A percentile compares a stretch with the other conserved stretches of the same genome.
Evolutionary conservation across 2,113 vertebrate species (phyloP).

Genomic region (Choloepus hoffmanni): DNA sequence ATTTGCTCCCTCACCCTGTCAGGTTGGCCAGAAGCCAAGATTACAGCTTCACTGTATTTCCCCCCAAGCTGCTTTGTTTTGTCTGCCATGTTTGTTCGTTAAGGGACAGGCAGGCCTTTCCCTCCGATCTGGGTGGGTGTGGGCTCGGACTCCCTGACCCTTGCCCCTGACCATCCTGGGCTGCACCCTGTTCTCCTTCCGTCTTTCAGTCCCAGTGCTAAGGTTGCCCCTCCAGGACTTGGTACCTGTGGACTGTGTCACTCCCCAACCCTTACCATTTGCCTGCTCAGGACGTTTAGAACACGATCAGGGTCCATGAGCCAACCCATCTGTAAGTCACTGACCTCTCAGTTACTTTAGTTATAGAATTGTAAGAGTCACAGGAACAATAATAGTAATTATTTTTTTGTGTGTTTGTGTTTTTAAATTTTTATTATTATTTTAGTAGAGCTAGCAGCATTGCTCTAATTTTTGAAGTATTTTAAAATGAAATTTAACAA

Average conservation of each 20-base stretch:
- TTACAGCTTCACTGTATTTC: not conserved
- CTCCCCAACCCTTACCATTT: not conserved
- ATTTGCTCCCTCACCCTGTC: not conserved
- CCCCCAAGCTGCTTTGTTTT: not conserved
- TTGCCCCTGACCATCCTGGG: not conserved
- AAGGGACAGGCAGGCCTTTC: conserved; percentile 14
- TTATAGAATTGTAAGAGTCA: not conserved
- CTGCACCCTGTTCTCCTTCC: not conserved
- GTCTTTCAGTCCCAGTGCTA: not conserved
- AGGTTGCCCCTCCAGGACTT: not conserved
- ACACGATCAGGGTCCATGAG: not conserved
- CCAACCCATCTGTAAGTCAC: not conserved
- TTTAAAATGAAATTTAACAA: conserved; percentile 50
- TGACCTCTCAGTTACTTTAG: not conserved
- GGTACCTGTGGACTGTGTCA: not conserved
- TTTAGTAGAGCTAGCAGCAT: conserved; percentile 11
- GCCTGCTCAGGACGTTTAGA: not conserved
- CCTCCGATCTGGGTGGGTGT: not conserved
- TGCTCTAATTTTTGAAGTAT: conserved; percentile 57
- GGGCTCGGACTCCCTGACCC: not conserved
- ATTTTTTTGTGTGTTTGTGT: not conserved
- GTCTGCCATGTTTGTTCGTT: not conserved
- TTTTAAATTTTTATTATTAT: not conserved
- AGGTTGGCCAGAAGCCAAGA: not conserved
- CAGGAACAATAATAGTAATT: no score